Conservation (phyloP, 2,888 invertebrate species). For the Eulithis prunata region DNA sequence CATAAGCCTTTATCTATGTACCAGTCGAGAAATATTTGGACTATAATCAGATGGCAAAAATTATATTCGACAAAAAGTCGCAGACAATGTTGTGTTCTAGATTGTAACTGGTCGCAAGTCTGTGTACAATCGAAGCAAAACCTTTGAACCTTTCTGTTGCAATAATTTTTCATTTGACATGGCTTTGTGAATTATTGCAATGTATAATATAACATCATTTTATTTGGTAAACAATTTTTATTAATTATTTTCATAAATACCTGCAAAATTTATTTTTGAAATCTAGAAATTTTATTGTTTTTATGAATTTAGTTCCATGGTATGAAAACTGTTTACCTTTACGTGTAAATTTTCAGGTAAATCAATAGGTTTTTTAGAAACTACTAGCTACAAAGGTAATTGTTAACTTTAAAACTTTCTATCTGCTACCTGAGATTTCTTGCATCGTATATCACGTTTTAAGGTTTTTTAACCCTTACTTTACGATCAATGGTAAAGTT, state of each 20-base stretch:
- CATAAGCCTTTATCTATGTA: too few relatives aligned
- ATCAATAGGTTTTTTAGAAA: neutral
- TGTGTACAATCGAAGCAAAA: conserved; percentile 47
- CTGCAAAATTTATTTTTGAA: conserved; percentile 22
- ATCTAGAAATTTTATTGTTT: conserved; percentile 18
- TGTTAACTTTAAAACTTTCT: conserved; percentile 13
- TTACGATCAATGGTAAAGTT: conserved; percentile 22
- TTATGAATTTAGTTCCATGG: conserved; percentile 19
- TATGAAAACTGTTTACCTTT: conserved; percentile 42
- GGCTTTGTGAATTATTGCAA: conserved; percentile 69
- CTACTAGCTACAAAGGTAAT: neutral
- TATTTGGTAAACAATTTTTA: conserved; percentile 44
- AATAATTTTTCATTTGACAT: conserved; percentile 72
- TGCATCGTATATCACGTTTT: conserved; percentile 48
- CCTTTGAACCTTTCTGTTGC: conserved; percentile 72
- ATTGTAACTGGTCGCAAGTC: conserved; percentile 46
- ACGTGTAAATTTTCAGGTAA: conserved; percentile 33
- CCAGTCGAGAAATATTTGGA: too few relatives aligned
- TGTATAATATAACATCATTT: conserved; percentile 40
- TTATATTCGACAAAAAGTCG: neutral
- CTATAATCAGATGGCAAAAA: too few relatives aligned
- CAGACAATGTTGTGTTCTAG: neutral
- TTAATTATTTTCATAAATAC: conserved; percentile 18
- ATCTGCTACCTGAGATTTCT: conserved; percentile 50
- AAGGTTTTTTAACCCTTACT: conserved; percentile 19